These are phyloP conservation scores for Kradibia gibbosae DNA, from an alignment of 1,140 invertebrate genomes.

Conservation along the genomic window DNA sequence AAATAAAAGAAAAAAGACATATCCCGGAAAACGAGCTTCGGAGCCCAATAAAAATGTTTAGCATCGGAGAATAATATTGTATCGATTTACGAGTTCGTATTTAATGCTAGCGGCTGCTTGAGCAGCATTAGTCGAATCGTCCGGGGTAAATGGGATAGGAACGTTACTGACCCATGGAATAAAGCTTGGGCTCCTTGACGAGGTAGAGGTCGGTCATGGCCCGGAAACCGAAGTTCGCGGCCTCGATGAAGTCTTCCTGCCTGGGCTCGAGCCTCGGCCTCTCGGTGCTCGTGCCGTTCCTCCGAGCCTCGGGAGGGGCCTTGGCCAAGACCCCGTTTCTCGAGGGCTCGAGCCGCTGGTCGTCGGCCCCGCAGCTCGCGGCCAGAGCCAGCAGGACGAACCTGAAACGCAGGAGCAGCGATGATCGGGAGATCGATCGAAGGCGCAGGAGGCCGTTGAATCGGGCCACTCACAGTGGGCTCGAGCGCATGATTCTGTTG, in stretches of 20 bases:
- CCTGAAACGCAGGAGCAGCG: background rate
- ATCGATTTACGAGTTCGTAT: too few species aligned
- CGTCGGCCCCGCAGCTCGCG: background rate
- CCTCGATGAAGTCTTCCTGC: slow-evolving; percentile 74
- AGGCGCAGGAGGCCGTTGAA: background rate
- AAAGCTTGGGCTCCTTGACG: slow-evolving; percentile 79
- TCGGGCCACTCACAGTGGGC: background rate
- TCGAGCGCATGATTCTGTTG: too few species aligned
- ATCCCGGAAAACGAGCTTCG: too few species aligned
- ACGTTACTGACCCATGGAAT: slow-evolving; percentile 77
- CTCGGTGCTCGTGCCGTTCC: background rate
- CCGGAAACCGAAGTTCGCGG: slow-evolving; percentile 77
- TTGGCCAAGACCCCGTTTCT: background rate
- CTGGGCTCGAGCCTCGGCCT: slow-evolving; percentile 8
- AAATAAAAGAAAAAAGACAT: too few species aligned
- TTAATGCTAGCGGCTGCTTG: too few species aligned
- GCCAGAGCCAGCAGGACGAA: background rate
- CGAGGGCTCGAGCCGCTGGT: background rate
- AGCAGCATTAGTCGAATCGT: too few species aligned
- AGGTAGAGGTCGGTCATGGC: slow-evolving; percentile 79
- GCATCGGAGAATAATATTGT: too few species aligned
- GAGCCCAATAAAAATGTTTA: too few species aligned
- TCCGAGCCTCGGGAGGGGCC: background rate
- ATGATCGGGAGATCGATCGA: background rate
- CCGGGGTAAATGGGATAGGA: too few species aligned